Conservation (phyloP, 2,113 vertebrate species). For the Nettapus auritus region DNA sequence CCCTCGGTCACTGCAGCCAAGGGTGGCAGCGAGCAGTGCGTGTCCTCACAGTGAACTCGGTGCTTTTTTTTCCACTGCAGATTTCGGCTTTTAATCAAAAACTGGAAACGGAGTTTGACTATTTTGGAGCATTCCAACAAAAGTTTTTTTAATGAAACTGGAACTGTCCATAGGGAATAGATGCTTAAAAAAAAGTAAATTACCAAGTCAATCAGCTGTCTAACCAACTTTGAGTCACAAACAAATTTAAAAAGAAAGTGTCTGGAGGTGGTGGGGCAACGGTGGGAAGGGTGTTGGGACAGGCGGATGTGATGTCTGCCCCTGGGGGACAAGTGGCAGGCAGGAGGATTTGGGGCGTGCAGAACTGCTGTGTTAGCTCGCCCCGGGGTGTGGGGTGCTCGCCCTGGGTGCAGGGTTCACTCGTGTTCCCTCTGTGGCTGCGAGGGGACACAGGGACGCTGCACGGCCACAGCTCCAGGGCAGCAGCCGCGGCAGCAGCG, state of each 20-base stretch:
- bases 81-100: slow-evolving; percentile 43
- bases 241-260: neutral
- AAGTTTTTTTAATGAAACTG: slow-evolving; percentile 44
- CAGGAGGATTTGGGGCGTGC: accelerated
- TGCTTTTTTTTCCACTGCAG: neutral
- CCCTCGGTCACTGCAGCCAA: neutral
- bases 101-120: neutral
- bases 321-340: accelerated
- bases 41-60: neutral
- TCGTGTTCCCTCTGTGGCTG: neutral
- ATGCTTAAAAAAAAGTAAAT: neutral
- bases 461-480: neutral
- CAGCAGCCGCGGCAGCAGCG: neutral
- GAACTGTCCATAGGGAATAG: neutral
- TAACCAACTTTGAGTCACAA: neutral
- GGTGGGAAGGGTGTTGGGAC: neutral
- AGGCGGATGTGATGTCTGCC: accelerated
- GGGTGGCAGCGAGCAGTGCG: neutral
- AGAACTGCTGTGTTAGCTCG: neutral
- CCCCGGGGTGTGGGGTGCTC: neutral
- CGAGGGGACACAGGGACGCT: accelerated
- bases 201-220: neutral
- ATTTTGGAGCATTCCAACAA: slow-evolving; percentile 30
- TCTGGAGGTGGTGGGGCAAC: neutral
- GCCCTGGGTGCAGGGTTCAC: neutral